Percentiles rank a stretch among this genome's conserved stretches.
phyloP scores from a whole-genome alignment of 2,888 invertebrate genomes.

The Chloroclysta siterata region DNA sequence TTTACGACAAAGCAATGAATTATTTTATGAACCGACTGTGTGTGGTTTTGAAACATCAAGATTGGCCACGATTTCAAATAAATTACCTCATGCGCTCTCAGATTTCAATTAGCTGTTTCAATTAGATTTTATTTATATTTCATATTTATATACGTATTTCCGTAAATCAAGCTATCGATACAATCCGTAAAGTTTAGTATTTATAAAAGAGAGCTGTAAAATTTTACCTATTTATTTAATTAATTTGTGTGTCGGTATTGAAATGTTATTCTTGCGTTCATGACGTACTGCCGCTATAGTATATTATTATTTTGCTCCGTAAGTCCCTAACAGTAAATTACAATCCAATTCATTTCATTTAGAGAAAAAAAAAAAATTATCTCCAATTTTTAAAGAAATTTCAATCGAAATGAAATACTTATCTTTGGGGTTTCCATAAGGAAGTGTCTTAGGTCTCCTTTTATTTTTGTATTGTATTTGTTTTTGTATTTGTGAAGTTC shows the following conservation, averaged over 20 bases:
- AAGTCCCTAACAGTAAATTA: too few relatives aligned
- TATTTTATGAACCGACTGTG: conserved; percentile 45
- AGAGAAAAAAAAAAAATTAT: too few relatives aligned
- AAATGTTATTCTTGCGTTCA: conserved; percentile 17
- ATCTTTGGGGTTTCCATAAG: too few relatives aligned
- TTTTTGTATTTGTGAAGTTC: too few relatives aligned
- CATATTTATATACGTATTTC: not conserved
- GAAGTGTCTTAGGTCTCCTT: too few relatives aligned
- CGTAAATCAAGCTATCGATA: not conserved
- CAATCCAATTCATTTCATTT: too few relatives aligned
- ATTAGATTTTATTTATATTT: not conserved
- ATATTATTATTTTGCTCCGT: too few relatives aligned
- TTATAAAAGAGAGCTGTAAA: not conserved
- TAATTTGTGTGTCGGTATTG: not conserved
- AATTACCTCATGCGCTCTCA: conserved; percentile 2
- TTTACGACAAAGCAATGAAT: conserved; percentile 49
- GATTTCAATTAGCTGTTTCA: not conserved
- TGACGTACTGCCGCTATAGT: conserved; percentile 17
- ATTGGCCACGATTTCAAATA: conserved; percentile 2
- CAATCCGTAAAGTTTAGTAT: not conserved
- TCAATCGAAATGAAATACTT: too few relatives aligned
- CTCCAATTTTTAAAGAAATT: too few relatives aligned
- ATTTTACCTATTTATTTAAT: not conserved
- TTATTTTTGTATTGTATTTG: too few relatives aligned
- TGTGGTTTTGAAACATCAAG: conserved; percentile 25